Conservation (phyloP, 2,888 invertebrate species). For the Troides helena region DNA sequence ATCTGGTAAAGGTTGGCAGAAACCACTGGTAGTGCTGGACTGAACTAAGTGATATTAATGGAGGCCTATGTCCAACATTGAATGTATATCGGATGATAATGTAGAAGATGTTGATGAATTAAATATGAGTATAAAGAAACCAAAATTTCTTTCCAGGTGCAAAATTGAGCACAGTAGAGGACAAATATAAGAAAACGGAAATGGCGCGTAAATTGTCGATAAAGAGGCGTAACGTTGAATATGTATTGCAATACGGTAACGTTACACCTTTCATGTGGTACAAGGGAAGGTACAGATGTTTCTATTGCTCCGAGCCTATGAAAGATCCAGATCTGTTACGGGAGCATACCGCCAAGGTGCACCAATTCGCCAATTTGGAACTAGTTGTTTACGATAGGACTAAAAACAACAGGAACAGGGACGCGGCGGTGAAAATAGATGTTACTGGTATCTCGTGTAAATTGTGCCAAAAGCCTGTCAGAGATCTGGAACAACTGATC, state of each 20-base stretch:
- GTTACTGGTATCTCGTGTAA: constrained; percentile 63
- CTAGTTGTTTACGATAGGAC: constrained; percentile 64
- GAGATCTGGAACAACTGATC: constrained; percentile 63
- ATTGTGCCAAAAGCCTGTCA: constrained; percentile 53
- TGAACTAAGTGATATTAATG: no score
- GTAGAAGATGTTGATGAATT: constrained; percentile 1
- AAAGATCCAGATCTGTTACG: constrained; percentile 58
- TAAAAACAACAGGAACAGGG: constrained; percentile 68
- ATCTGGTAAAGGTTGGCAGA: no score
- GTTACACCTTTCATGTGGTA: constrained; percentile 73
- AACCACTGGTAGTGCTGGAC: no score
- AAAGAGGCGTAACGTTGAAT: constrained; percentile 69
- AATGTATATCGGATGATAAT: no score
- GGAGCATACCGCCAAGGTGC: constrained; percentile 56
- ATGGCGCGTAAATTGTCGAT: constrained; percentile 58
- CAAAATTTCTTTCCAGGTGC: constrained; percentile 69
- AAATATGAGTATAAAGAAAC: constrained; percentile 38
- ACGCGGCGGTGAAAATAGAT: constrained; percentile 73
- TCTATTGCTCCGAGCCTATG: constrained; percentile 66
- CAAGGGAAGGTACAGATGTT: constrained; percentile 67
- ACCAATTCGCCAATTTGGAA: constrained; percentile 63
- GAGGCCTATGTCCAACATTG: no score
- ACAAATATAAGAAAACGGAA: constrained; percentile 70
- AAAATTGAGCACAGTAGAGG: constrained; percentile 62
- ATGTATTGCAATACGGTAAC: constrained; percentile 67